phyloP scores from a whole-genome alignment of 2,888 invertebrate genomes.

The Cryptophagus acutangulus region DNA sequence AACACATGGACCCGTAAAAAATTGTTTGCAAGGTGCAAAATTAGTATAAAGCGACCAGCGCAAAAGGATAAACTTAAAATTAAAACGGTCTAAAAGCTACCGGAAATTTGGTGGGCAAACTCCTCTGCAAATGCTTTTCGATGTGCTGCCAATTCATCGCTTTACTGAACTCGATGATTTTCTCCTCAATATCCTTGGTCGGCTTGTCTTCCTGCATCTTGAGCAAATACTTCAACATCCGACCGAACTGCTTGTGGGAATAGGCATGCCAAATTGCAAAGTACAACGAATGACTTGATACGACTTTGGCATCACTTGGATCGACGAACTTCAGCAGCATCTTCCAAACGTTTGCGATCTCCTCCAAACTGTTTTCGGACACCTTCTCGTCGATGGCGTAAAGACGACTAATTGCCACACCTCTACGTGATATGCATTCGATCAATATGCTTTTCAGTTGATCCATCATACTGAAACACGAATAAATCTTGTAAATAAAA shows the following conservation, averaged over 20 bases:
- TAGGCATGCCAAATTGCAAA: conserved; percentile 82
- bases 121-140: conserved; percentile 52
- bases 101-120: conserved; percentile 66
- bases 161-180: conserved; percentile 59
- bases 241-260: conserved; percentile 73
- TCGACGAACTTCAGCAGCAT: conserved; percentile 80
- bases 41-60: no score
- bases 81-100: conserved; percentile 67
- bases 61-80: conserved; percentile 29
- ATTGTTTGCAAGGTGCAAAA: no score
- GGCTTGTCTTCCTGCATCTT: conserved; percentile 80
- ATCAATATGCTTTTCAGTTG: conserved; percentile 74
- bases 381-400: conserved; percentile 44
- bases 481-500: conserved; percentile 8
- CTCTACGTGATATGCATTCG: conserved; percentile 75
- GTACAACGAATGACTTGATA: conserved; percentile 53
- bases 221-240: conserved; percentile 68
- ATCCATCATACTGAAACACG: conserved; percentile 59
- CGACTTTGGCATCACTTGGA: conserved; percentile 64
- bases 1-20: no score
- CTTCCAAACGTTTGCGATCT: conserved; percentile 59
- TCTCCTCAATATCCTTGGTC: conserved; percentile 65
- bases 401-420: conserved; percentile 65
- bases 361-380: conserved; percentile 49
- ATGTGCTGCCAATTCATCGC: conserved; percentile 70